These are phyloP conservation scores for Gymnorhina tibicen DNA, from an alignment of 2,113 vertebrate species.

Conservation along the genomic window DNA sequence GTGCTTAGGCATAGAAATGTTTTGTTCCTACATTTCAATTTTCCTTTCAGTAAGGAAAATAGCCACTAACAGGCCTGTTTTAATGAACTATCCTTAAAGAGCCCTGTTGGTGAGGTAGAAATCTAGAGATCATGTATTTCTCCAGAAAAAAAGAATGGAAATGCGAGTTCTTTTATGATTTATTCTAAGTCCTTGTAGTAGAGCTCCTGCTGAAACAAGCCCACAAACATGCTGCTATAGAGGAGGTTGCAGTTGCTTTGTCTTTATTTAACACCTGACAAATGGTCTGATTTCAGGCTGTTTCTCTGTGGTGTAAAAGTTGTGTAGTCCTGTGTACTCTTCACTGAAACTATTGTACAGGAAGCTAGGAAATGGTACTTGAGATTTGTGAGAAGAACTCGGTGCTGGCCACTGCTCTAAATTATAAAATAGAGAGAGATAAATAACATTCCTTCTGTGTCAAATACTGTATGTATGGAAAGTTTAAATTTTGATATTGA, in stretches of 20 bases:
- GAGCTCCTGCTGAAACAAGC: not conserved
- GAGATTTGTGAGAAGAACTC: not conserved
- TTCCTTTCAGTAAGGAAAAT: not conserved
- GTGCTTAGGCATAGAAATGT: not conserved
- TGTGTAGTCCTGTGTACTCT: not conserved
- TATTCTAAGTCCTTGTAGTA: not conserved
- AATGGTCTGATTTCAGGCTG: not conserved
- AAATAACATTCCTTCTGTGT: not conserved
- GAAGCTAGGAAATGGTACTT: not conserved
- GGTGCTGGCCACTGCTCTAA: not conserved
- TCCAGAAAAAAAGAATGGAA: not conserved
- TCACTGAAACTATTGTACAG: rapidly evolving
- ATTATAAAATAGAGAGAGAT: not conserved
- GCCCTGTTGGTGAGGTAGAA: not conserved
- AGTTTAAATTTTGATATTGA: not conserved
- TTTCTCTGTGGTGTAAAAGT: not conserved
- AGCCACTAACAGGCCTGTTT: not conserved
- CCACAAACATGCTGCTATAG: rapidly evolving
- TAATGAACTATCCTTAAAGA: not conserved
- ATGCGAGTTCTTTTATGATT: rapidly evolving
- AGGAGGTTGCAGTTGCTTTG: not conserved
- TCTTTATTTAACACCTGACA: not conserved
- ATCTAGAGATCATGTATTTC: not conserved
- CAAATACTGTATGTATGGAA: not conserved
- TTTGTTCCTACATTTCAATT: not conserved